Evolutionary conservation across 2,113 vertebrate species (phyloP).

Genomic region (Phylloscopus trochiloides): DNA sequence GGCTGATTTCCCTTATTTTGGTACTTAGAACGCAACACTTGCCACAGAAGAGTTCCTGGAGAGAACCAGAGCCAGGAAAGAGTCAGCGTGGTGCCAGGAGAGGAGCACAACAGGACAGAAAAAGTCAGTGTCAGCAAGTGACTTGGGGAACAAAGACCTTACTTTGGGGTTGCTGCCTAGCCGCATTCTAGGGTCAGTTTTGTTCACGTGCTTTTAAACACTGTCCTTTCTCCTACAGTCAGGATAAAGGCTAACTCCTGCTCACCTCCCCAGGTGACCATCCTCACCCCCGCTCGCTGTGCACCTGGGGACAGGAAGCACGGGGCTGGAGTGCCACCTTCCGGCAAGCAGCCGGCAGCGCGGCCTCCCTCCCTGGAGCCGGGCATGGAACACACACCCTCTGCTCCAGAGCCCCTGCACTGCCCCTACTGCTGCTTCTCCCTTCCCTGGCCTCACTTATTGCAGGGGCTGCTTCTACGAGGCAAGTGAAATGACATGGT

Average conservation of each 20-base stretch:
- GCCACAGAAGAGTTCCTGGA: constrained; percentile 11
- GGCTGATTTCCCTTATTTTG: constrained; percentile 20
- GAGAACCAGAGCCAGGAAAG: not conserved
- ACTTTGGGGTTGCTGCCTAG: not conserved
- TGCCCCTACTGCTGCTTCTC: fast-evolving
- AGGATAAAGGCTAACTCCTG: not conserved
- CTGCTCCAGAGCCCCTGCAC: not conserved
- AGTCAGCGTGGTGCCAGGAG: not conserved
- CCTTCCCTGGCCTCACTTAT: not conserved
- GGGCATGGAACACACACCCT: no score
- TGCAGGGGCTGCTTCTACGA: not conserved
- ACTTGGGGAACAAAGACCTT: not conserved
- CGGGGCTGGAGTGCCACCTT: constrained; percentile 50
- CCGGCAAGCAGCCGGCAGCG: not conserved
- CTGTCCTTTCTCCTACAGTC: not conserved
- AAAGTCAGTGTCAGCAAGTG: not conserved
- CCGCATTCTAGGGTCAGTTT: not conserved
- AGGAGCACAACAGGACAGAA: not conserved
- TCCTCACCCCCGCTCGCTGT: fast-evolving
- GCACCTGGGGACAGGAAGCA: not conserved
- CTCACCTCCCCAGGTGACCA: not conserved
- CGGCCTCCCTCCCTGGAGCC: not conserved
- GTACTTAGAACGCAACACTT: not conserved
- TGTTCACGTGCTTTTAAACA: not conserved
- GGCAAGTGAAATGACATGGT: not conserved